phyloP scores from a whole-genome alignment of 2,888 invertebrate species.

The Arenicola marina region DNA sequence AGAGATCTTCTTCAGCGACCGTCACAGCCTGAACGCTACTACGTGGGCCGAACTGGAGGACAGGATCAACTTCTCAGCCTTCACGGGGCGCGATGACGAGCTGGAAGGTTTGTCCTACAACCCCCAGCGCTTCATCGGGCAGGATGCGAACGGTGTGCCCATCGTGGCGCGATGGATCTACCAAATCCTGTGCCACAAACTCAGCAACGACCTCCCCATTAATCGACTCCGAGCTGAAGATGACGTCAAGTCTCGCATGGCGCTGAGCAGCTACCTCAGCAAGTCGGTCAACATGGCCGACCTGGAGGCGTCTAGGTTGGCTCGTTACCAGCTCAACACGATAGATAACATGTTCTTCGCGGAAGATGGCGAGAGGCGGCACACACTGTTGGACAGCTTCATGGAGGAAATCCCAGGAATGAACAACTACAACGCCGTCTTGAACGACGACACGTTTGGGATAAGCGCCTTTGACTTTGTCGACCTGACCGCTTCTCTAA shows the following conservation, averaged over 20 bases:
- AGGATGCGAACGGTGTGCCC: too few relatives aligned
- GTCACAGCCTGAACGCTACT: neutral
- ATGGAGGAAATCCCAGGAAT: constrained; percentile 10
- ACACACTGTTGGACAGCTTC: too few relatives aligned
- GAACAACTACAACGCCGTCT: constrained; percentile 1
- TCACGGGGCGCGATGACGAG: too few relatives aligned
- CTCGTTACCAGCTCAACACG: too few relatives aligned
- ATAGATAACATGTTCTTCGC: too few relatives aligned
- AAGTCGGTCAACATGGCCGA: too few relatives aligned
- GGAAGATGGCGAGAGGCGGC: too few relatives aligned
- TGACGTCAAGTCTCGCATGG: too few relatives aligned
- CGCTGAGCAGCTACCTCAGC: too few relatives aligned
- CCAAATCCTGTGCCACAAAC: constrained; percentile 40
- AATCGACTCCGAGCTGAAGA: constrained; percentile 33
- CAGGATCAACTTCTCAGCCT: neutral
- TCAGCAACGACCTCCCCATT: constrained; percentile 25
- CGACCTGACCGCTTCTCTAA: neutral
- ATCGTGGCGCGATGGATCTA: constrained; percentile 29
- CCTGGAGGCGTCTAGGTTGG: too few relatives aligned
- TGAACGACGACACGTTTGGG: constrained; percentile 3
- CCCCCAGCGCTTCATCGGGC: constrained; percentile 39
- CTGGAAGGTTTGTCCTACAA: constrained; percentile 36
- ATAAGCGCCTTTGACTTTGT: neutral
- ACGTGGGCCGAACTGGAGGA: constrained; percentile 4
- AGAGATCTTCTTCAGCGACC: too few relatives aligned